A percentile compares a stretch with the other conserved stretches of the same genome.
These are phyloP conservation scores for Laupala kohalensis DNA, from an alignment of 1,140 invertebrate genomes.

Conservation along the genomic window DNA sequence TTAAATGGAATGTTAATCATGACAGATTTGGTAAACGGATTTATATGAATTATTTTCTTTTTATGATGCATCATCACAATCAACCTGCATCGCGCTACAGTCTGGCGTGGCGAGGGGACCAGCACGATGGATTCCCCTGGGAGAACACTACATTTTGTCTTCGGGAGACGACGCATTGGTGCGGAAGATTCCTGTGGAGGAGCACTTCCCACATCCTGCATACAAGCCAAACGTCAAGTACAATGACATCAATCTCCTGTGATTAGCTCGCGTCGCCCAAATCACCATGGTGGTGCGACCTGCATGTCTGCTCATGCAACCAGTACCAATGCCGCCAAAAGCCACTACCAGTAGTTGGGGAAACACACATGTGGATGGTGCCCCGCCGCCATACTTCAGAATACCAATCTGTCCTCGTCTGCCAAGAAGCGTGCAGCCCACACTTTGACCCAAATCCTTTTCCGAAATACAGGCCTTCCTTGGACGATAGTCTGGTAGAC, in stretches of 20 bases:
- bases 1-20: too few species aligned
- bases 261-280: conserved; percentile 25
- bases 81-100: too few species aligned
- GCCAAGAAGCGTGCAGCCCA: not conserved
- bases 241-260: conserved; percentile 43
- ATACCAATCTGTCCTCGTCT: not conserved
- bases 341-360: conserved; percentile 4
- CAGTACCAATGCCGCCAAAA: too few species aligned
- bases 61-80: too few species aligned
- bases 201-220: conserved; percentile 27
- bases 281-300: conserved; percentile 28
- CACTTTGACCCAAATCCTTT: not conserved
- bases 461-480: too few species aligned
- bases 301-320: conserved; percentile 31
- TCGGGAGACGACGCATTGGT: conserved; percentile 19
- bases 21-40: too few species aligned
- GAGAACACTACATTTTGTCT: conserved; percentile 22
- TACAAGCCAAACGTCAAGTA: conserved; percentile 34
- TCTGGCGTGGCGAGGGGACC: too few species aligned
- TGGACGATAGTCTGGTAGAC: not conserved
- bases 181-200: conserved; percentile 21
- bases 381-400: not conserved
- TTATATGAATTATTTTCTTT: too few species aligned
- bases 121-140: conserved; percentile 26
- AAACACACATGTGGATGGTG: not conserved